Base-by-base conservation (phyloP, 2,888 invertebrate species). In the Agrotis segetum region DNA sequence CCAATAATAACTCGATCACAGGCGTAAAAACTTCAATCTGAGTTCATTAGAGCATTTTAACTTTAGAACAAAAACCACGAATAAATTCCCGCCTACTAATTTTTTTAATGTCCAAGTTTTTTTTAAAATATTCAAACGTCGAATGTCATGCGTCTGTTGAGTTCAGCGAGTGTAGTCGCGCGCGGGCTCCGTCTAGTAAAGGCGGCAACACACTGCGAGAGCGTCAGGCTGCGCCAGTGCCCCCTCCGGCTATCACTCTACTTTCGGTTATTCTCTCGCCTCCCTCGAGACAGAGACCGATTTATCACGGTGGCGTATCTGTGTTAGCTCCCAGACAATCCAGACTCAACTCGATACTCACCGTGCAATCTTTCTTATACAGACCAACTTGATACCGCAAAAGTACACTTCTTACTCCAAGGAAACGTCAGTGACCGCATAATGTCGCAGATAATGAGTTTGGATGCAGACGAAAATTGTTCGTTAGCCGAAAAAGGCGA, bases 161-260 rank as follows among this genome's bases (percentile, higher is more conserved):
- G 72, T 81, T 67, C 69, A 71, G 79, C 70, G 74, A 80, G 83
- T 75, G 83, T 81, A 75, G 76, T 76, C 90, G 90, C 89, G 87
- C 94, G 89, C 95, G 92, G 85, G 92, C 91, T 91, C 79, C 91
- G 86, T 80, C 89, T 87, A 77, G 89, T 92, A 92, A 92, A 91
- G 92, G 90, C 93, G 89, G 91, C 90, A 87, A 91, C 88, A 92
- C 92, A 95, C 95, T 95, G 94, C 84, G 89, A 90, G 91, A 86
- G 74, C 84, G 85, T 85, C 86, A 86, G 86, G 85, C 90, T 90
- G 91, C 91, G 89, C 88, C 84, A 86, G 83, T 89, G 90, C 92
- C 94, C 93, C 93, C 93, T 89, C 93, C 92, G 91, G 91, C 91
- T 92, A 92, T 93, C 92, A 93, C 92, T 93, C 93, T 92, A 94